Base-by-base conservation (phyloP, 2,797 vertebrate genomes). In the Australoheros facetus region DNA sequence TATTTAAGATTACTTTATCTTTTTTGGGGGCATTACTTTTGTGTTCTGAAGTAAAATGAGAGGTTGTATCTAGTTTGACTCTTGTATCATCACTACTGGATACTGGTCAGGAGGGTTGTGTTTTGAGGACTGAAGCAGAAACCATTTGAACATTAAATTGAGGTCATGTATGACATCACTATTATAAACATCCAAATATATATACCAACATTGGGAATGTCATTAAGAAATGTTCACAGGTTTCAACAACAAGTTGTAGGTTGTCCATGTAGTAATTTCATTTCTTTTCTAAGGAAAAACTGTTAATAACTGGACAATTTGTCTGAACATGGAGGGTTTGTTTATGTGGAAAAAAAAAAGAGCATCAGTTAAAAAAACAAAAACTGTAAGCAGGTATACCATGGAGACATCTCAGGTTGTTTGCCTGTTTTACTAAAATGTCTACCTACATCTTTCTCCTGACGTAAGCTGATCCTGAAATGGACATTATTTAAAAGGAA, bases 11-110 rank as follows among this genome's bases (percentile, higher is more conserved):
- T 54, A 72, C 69, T 79, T 80, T 56, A 78, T 69, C 77, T 57
- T 76, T 79, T 56, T 76, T 71, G 37, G 37, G 37, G 77, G 78
- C 42, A 86, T 89, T 74, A 64, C 77, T 81, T 84, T 82, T 81
- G 83, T 89, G 82, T 89, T 88, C 81, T 90, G 72, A 86, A 82
- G 81, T 82, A 84, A 89, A 87, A 81, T 56, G 84, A 90, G 82
- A 90, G 75, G 85, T 86, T 84, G 77, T 77, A 80, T 58, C 82
- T 77, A 78, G 64, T 91, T 86, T 86, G 71, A 91, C 87, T 88
- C 79, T 71, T 85, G 79, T 84, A 85, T 83, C 74, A 85, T 80
- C 82, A 71, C 78, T 70, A 56, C 32, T 85, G 62, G 81, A 84
- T 56, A 71, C 71, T 64, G 58, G 17, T 85, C 57, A 81, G 74